phyloP scores from a whole-genome alignment of 2,888 invertebrate genomes.

The Sinhomidia bicolor region DNA sequence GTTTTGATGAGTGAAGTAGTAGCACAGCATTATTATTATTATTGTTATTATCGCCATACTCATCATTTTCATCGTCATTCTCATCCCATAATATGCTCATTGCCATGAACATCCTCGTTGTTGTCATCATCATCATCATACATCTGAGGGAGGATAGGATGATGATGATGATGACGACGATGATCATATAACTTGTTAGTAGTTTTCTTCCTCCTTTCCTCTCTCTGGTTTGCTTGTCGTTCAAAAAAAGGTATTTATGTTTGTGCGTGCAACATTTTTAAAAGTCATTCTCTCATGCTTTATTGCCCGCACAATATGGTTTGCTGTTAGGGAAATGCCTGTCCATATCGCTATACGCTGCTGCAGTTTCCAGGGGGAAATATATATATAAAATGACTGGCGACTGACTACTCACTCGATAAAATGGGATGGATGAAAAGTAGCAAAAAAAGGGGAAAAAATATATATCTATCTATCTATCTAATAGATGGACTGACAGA shows the following conservation, averaged over 20 bases:
- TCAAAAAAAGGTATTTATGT: background rate
- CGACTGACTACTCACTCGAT: background rate
- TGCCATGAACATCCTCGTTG: constrained; percentile 11
- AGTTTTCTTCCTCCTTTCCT: background rate
- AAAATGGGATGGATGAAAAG: background rate
- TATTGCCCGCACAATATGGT: constrained; percentile 44
- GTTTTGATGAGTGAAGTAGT: background rate
- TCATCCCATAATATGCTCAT: constrained; percentile 46
- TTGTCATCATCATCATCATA: constrained; percentile 32
- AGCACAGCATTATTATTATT: constrained; percentile 20
- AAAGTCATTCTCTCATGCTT: constrained; percentile 55
- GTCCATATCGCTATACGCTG: background rate
- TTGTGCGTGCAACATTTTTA: constrained; percentile 47
- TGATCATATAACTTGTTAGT: background rate
- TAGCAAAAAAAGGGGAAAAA: background rate
- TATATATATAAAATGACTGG: constrained; percentile 44
- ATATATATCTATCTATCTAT: background rate
- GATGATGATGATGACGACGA: no score
- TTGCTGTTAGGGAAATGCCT: background rate
- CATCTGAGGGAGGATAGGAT: background rate
- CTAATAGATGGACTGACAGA: background rate
- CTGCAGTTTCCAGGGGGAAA: background rate
- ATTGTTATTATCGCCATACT: background rate
- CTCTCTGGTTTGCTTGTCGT: background rate
- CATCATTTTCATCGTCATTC: constrained; percentile 58